Evolutionary conservation across 1,140 invertebrate genomes (phyloP).

Genomic region (Tigriopus japonicus): DNA sequence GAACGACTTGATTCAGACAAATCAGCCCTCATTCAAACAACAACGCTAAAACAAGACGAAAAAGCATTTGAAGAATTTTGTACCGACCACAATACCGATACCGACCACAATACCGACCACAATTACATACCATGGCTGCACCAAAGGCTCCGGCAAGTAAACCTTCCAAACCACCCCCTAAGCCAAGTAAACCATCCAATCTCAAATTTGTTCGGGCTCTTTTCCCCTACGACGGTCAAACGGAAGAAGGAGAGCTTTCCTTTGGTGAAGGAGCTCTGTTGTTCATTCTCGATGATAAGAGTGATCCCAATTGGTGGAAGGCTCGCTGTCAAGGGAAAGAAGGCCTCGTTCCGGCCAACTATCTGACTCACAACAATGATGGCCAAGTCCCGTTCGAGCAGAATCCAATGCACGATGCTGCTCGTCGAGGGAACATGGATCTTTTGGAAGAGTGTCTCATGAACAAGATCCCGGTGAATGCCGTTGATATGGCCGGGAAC

Average conservation of each 20-base stretch:
- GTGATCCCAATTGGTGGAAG: conserved; percentile 40
- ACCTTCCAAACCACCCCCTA: not conserved
- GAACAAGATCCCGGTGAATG: conserved; percentile 44
- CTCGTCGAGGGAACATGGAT: conserved; percentile 42
- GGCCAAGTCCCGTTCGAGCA: conserved; percentile 32
- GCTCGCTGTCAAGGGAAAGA: conserved; percentile 36
- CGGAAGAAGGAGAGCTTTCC: conserved; percentile 32
- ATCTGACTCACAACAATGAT: conserved; percentile 25
- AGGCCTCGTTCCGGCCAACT: conserved; percentile 44
- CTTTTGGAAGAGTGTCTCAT: conserved; percentile 41
- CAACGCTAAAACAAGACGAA: too few relatives aligned
- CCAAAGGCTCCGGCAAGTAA: too few relatives aligned
- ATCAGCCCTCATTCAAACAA: too few relatives aligned
- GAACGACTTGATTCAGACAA: too few relatives aligned
- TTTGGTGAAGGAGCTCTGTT: conserved; percentile 48
- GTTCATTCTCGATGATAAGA: conserved; percentile 38
- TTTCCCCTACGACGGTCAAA: not conserved
- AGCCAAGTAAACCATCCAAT: not conserved
- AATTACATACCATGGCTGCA: too few relatives aligned
- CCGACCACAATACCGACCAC: too few relatives aligned
- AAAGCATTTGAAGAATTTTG: too few relatives aligned
- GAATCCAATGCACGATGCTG: conserved; percentile 47
- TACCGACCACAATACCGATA: too few relatives aligned
- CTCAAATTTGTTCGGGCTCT: conserved; percentile 12
- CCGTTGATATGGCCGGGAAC: conserved; percentile 44